Base-by-base conservation (phyloP, 2,113 vertebrate species). In the Synodontis membranacea region DNA sequence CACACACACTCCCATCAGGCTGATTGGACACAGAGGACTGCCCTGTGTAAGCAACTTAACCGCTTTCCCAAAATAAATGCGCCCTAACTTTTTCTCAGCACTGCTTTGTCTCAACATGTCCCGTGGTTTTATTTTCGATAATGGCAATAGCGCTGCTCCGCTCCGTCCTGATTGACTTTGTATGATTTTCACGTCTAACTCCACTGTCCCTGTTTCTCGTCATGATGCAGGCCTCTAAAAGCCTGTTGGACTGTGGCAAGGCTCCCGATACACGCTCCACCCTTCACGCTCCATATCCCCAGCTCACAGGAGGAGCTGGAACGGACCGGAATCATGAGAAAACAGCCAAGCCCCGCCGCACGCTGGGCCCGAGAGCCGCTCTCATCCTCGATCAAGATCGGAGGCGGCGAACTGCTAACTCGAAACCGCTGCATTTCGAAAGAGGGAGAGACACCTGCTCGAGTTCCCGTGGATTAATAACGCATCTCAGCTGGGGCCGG, bases 381-480 rank as follows among this genome's bases (percentile, higher is more conserved):
- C 54, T 68, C 46, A 84, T 66, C 46, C 82, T 39, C 78, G 70
- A 37, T 58, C 70, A 84, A 81, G 66, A 88, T 46, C 76, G 15
- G 85, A 88, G 72, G 46, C 58, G 70, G 76, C 86, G 58, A 60
- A 62, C 54, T 62, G 74, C 60, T 83, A 82, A 85, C 70, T 46
- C 82, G 34, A 83, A 81, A 74, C 78, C 74, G 81, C 28, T 7
- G 66, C 64, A 15, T 62, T 42, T 48, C 54, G 21, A 68, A 68
- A 87, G 28, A 81, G 62, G 79, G 46, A 66, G 80, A 86, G 85
- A 89, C 89, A 91, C 89, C 87, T 91, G 91, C 87, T 88, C 74
- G 72, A 89, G 86, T 83, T 88, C 87, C 89, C 17, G 88, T 23
- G 17, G 89, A 76, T 87, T 75, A 60, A 62, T 89, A 88, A 90